These are phyloP conservation scores for Caenorhabditis briggsae DNA, from an alignment of 1,140 invertebrate species.

Conservation along the genomic window DNA sequence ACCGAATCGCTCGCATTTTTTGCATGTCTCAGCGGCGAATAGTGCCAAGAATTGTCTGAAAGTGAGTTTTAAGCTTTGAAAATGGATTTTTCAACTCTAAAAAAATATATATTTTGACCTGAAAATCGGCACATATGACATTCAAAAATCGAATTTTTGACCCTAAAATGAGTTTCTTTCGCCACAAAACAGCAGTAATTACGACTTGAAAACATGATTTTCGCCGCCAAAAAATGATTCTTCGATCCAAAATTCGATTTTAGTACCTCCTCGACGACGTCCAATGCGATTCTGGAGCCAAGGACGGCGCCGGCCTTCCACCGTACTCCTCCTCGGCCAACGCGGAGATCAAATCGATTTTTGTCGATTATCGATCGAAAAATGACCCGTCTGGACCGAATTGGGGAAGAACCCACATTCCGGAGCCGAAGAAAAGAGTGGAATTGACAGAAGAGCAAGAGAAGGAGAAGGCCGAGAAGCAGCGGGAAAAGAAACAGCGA, in stretches of 20 bases:
- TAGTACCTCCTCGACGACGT: conserved; percentile 61
- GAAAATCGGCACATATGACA: too few species aligned
- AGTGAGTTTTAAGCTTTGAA: background rate
- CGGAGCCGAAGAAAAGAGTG: conserved; percentile 45
- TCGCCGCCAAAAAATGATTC: too few species aligned
- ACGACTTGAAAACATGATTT: too few species aligned
- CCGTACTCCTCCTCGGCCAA: conserved; percentile 20
- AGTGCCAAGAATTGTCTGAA: conserved; percentile 20
- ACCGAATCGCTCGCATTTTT: conserved; percentile 38
- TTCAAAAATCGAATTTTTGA: too few species aligned
- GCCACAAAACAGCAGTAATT: too few species aligned
- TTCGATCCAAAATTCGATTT: background rate
- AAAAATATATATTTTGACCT: background rate
- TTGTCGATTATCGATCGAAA: conserved; percentile 48
- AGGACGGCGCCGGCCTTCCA: conserved; percentile 24
- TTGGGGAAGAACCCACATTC: conserved; percentile 56
- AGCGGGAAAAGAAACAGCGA: conserved; percentile 56
- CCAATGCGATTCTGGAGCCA: conserved; percentile 38
- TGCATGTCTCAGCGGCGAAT: conserved; percentile 56
- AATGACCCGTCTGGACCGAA: background rate
- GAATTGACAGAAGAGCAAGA: conserved; percentile 57
- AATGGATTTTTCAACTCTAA: background rate
- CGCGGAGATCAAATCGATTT: conserved; percentile 28
- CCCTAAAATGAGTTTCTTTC: too few species aligned
- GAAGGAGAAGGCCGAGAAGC: conserved; percentile 58